A percentile compares a stretch with the other conserved stretches of the same genome.
Conservation (phyloP, 2,113 vertebrate species). For the Pteruthius melanotis region DNA sequence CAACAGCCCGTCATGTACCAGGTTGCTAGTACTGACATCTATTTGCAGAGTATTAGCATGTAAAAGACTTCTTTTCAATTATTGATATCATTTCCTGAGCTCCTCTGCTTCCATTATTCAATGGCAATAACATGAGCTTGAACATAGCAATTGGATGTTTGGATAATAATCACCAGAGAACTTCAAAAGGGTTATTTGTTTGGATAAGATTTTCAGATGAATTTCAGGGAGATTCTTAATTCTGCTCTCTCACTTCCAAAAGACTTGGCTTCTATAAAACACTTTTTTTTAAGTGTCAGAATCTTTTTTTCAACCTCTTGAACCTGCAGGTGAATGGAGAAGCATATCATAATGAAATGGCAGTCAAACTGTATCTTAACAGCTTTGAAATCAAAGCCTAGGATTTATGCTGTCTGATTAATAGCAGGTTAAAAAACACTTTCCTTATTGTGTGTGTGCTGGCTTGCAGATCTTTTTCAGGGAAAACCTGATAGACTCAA, state of each 20-base stretch:
- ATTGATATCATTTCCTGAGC: background rate
- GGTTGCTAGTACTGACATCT: background rate
- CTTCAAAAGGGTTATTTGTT: slow-evolving; percentile 5
- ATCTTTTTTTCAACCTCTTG: background rate
- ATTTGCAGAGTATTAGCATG: background rate
- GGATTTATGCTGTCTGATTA: slow-evolving; percentile 15
- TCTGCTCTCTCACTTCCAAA: background rate
- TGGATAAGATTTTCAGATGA: background rate
- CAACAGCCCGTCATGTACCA: background rate
- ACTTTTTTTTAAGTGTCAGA: background rate
- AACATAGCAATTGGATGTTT: background rate
- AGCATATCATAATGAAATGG: background rate
- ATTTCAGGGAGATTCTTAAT: background rate
- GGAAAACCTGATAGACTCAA: background rate
- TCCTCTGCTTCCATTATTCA: background rate
- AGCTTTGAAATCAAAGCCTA: slow-evolving; percentile 21
- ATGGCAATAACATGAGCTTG: background rate
- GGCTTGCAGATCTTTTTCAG: slow-evolving; percentile 3
- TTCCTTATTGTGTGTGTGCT: background rate
- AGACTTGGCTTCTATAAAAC: background rate
- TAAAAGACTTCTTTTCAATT: background rate
- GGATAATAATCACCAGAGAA: background rate
- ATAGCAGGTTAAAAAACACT: slow-evolving; percentile 17
- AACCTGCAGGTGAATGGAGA: background rate
- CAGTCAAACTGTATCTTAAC: background rate